Conservation (phyloP, 2,797 vertebrate genomes). For the Intellagama lesueurii region DNA sequence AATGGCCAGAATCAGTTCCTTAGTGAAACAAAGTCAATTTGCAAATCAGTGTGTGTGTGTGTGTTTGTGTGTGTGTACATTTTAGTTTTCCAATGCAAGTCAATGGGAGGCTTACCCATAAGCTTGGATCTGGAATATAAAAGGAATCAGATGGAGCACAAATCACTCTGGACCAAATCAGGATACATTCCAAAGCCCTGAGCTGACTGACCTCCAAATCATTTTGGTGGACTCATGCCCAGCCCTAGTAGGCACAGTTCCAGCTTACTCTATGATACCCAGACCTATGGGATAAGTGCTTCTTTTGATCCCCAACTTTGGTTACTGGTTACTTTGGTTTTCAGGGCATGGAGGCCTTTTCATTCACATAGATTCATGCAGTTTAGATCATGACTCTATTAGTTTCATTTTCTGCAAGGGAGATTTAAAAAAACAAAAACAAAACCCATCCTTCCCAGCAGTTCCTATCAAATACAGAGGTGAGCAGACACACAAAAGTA, state of each 20-base stretch:
- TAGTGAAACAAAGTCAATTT: too few relatives aligned
- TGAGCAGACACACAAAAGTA: neutral
- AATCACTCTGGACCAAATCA: too few relatives aligned
- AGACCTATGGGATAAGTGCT: neutral
- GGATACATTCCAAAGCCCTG: too few relatives aligned
- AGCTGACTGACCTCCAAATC: too few relatives aligned
- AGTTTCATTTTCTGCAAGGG: fast-evolving
- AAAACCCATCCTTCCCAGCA: neutral
- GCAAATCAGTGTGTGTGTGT: neutral
- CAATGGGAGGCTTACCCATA: too few relatives aligned
- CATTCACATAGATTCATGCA: neutral
- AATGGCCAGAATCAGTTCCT: too few relatives aligned
- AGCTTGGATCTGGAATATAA: too few relatives aligned
- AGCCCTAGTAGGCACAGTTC: too few relatives aligned
- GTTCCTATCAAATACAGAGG: neutral
- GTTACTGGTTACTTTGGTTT: neutral
- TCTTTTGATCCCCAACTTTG: neutral
- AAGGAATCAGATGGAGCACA: too few relatives aligned
- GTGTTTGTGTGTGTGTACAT: too few relatives aligned
- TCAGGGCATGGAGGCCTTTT: neutral
- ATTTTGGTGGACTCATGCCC: too few relatives aligned
- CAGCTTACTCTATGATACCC: neutral
- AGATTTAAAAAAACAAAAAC: neutral
- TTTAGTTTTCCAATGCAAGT: too few relatives aligned
- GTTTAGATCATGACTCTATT: neutral